Percentiles rank a stretch among this genome's conserved stretches.
These are phyloP conservation scores for Xestia c-nigrum DNA, from an alignment of 2,888 invertebrate species.

Conservation along the genomic window DNA sequence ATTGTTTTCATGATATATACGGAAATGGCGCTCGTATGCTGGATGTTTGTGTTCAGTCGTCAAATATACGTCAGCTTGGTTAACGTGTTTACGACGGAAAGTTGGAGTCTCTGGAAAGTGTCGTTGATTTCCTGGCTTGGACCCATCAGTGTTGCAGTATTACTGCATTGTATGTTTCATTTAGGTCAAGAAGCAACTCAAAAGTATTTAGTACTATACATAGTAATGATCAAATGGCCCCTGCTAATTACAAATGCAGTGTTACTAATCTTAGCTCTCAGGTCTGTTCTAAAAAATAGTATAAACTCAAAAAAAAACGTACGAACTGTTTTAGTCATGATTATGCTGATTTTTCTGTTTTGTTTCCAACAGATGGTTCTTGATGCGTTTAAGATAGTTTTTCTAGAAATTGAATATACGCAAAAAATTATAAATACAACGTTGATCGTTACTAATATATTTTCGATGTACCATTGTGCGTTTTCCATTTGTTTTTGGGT, in stretches of 20 bases:
- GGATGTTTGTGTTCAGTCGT: slow-evolving; percentile 85
- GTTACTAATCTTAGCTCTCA: slow-evolving; percentile 76
- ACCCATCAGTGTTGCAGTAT: slow-evolving; percentile 69
- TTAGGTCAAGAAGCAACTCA: slow-evolving; percentile 55
- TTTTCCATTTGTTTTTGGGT: slow-evolving; percentile 84
- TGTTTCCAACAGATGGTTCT: slow-evolving; percentile 81
- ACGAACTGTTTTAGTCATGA: slow-evolving; percentile 79
- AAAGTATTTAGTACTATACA: slow-evolving; percentile 69
- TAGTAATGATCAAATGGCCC: slow-evolving; percentile 82
- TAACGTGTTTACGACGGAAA: slow-evolving; percentile 75
- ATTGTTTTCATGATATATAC: slow-evolving; percentile 74
- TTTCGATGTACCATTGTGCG: slow-evolving; percentile 81
- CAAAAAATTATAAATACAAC: slow-evolving; percentile 49
- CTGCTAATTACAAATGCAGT: slow-evolving; percentile 77
- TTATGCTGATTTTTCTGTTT: slow-evolving; percentile 80
- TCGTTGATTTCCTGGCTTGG: slow-evolving; percentile 77
- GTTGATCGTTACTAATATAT: slow-evolving; percentile 69
- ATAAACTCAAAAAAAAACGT: slow-evolving; percentile 72
- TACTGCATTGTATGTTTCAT: slow-evolving; percentile 60
- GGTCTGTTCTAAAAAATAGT: slow-evolving; percentile 76
- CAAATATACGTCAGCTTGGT: slow-evolving; percentile 83
- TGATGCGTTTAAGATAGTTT: slow-evolving; percentile 78
- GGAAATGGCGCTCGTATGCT: slow-evolving; percentile 78
- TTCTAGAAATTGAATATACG: slow-evolving; percentile 58
- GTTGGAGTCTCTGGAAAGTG: slow-evolving; percentile 72